Evolutionary conservation across 2,113 vertebrate genomes (phyloP).

Genomic region (Prochilodus magdalenae): DNA sequence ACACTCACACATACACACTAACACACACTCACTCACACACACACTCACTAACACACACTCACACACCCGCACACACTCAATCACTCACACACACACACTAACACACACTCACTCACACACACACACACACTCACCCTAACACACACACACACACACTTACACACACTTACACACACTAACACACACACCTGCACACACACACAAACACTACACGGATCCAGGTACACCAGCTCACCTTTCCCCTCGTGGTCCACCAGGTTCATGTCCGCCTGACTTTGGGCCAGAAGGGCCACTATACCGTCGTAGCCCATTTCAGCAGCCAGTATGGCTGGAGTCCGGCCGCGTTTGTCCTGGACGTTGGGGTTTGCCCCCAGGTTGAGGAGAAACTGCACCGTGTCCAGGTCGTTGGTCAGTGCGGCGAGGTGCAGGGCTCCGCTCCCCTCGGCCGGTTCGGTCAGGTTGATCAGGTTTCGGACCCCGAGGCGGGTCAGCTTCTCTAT

Average conservation of each 20-base stretch:
- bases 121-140: no score
- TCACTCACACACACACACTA: no score
- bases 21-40: no score
- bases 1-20: no score
- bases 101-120: no score
- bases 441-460: slow-evolving; percentile 83
- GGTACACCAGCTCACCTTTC: slow-evolving; percentile 73
- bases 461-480: slow-evolving; percentile 85
- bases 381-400: slow-evolving; percentile 83
- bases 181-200: no score
- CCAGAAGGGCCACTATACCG: slow-evolving; percentile 76
- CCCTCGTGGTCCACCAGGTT: slow-evolving; percentile 79
- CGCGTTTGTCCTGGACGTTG: slow-evolving; percentile 82
- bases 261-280: slow-evolving; percentile 79
- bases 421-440: slow-evolving; percentile 83
- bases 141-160: no score
- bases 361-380: slow-evolving; percentile 82
- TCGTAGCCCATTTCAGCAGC: slow-evolving; percentile 82
- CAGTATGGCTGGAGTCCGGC: slow-evolving; percentile 80
- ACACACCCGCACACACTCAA: no score
- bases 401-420: slow-evolving; percentile 79
- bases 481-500: slow-evolving; percentile 83
- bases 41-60: no score
- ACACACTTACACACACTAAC: no score
- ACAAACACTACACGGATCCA: no score